Base-by-base conservation (phyloP, 2,113 vertebrate genomes). In the Poecile atricapillus region DNA sequence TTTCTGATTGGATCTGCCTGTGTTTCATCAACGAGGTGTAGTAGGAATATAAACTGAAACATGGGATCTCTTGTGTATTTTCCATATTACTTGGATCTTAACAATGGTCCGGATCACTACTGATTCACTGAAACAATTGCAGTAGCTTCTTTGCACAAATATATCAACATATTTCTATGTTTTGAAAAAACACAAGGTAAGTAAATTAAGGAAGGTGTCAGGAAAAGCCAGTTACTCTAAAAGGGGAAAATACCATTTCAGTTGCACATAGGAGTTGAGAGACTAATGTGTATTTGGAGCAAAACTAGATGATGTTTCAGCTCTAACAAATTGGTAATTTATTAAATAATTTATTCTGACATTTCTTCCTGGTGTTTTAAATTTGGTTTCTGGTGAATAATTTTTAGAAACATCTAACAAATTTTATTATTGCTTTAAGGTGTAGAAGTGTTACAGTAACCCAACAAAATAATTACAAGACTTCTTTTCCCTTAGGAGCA, bases 91-190 rank as follows among this genome's bases (percentile, higher is more conserved):
- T n/a, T 85, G 43, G n/a, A 20, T 91, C 52, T 75, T 75, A 53
- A 39, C 10, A 52, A 6, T 39, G 10, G 13, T 70, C 10, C n/a
- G 2, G 1, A 30, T 79, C 7, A 15, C 39, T 73, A 30, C 0
- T 0, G 49, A 37, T 60, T 64, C 31, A 31, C 53, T 67, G 43
- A 74, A 89, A 55, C 13, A 58, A 44, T 58, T 52, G 16, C 35
- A 60, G 4, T 67, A 58, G 10, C 21, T 62, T 53, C 43, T 86
- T 69, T 74, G 35, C 30, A 30, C 11, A 60, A 41, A 24, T 70
- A 46, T 46, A 14, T 67, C 4, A 43, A 28, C 11, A 43, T 55
- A 69, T 6, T 73, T 30, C 3, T 68, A 4, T 43, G 9, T 69
- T 87, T 62, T 83, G 22, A 60, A 52, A 75, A 83, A 13, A 41